Conservation (phyloP, 2,113 vertebrate species). For the Brachyhypopomus occidentalis region DNA sequence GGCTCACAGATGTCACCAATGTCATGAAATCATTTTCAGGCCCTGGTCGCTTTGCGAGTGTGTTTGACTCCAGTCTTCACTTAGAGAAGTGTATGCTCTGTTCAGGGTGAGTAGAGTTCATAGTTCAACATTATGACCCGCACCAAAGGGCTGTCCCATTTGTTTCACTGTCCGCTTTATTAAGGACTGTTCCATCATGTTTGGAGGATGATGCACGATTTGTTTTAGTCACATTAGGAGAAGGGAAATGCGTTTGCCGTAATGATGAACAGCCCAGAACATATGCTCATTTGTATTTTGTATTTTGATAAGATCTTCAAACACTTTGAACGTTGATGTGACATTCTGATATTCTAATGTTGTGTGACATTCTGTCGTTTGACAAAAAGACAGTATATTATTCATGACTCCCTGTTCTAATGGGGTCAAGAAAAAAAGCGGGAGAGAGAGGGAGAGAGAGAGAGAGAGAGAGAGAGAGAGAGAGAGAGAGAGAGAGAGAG, state of each 20-base stretch:
- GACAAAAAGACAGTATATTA: background rate
- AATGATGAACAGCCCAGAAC: background rate
- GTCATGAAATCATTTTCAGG: too few species aligned
- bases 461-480: background rate
- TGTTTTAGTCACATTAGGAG: background rate
- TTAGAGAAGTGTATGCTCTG: too few species aligned
- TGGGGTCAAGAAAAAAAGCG: background rate
- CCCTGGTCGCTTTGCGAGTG: too few species aligned
- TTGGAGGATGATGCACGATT: too few species aligned
- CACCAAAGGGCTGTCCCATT: too few species aligned
- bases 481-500: background rate
- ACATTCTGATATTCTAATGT: background rate
- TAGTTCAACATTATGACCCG: too few species aligned
- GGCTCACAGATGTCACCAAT: too few species aligned
- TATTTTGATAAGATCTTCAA: background rate
- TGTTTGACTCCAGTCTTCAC: too few species aligned
- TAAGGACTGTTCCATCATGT: too few species aligned
- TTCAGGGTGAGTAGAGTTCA: too few species aligned
- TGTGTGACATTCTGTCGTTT: background rate
- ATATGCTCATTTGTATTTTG: too few species aligned
- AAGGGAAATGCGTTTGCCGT: background rate
- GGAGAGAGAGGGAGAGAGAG: slow-evolving; percentile 8
- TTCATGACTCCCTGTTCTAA: background rate
- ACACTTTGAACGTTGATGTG: background rate
- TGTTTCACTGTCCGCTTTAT: too few species aligned